phyloP scores from a whole-genome alignment of 2,888 invertebrate species.

The Xanthia togata region DNA sequence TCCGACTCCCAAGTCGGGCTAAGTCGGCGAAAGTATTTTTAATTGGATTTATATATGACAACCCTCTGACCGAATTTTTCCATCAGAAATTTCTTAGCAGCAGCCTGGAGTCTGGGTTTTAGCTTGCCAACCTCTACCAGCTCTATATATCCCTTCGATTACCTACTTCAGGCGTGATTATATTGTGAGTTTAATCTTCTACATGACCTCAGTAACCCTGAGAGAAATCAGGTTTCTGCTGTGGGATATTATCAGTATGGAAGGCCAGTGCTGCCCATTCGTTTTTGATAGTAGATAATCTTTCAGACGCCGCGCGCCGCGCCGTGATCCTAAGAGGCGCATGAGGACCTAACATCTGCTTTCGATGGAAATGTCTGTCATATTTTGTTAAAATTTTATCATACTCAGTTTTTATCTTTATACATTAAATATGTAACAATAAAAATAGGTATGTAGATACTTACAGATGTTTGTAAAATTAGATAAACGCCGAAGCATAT shows the following conservation, averaged over 20 bases:
- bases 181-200: background rate
- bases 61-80: background rate
- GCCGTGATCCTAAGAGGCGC: background rate
- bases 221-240: slow-evolving; percentile 32
- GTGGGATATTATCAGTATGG: slow-evolving; percentile 20
- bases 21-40: too few species aligned
- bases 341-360: background rate
- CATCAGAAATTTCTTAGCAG: background rate
- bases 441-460: background rate
- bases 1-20: background rate
- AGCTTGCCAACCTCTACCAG: background rate
- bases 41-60: too few species aligned
- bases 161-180: background rate
- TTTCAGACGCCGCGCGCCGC: slow-evolving; percentile 6
- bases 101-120: background rate
- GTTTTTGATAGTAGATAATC: slow-evolving; percentile 20
- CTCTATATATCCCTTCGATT: background rate
- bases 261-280: slow-evolving; percentile 4
- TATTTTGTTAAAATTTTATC: slow-evolving; percentile 1
- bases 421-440: background rate
- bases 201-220: slow-evolving; percentile 30
- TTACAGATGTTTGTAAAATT: background rate
- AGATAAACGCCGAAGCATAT: slow-evolving; percentile 19
- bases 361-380: background rate
- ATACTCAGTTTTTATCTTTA: background rate